Conservation (phyloP, 1,140 invertebrate species). For the Bradysia coprophila region DNA sequence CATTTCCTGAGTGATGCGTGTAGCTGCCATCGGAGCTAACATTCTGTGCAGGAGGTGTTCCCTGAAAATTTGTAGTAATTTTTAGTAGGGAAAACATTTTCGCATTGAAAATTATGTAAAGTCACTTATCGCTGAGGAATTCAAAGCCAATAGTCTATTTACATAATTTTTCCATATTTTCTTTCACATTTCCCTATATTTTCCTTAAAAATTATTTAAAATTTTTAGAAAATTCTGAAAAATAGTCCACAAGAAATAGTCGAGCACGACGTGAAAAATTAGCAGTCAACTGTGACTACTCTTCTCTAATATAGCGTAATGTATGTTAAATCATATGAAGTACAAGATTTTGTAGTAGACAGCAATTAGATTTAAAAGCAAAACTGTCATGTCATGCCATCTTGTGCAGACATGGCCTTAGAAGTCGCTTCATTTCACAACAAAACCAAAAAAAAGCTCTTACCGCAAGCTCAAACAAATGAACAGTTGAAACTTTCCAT, state of each 20-base stretch:
- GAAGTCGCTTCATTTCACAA: conserved; percentile 9
- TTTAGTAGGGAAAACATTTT: not conserved
- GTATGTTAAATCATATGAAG: too few species aligned
- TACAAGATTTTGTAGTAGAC: too few species aligned
- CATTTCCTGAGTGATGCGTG: conserved; percentile 75
- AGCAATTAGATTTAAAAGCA: too few species aligned
- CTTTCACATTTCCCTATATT: conserved; percentile 3
- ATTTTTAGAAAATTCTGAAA: too few species aligned
- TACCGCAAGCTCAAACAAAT: conserved; percentile 79
- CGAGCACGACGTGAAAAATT: too few species aligned
- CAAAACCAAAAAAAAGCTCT: conserved; percentile 6
- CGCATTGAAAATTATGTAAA: conserved; percentile 1
- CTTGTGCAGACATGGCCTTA: too few species aligned
- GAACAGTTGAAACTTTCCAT: conserved; percentile 95
- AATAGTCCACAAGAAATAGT: too few species aligned
- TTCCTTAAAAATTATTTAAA: too few species aligned
- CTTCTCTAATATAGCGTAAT: too few species aligned
- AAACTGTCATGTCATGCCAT: too few species aligned
- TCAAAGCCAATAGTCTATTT: conserved; percentile 1
- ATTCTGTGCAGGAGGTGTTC: conserved; percentile 84
- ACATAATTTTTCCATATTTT: not conserved
- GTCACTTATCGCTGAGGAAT: conserved; percentile 1
- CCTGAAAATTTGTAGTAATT: conserved; percentile 32
- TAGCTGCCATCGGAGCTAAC: conserved; percentile 68
- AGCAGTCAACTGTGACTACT: too few species aligned